Evolutionary conservation across 2,113 vertebrate species (phyloP), one percentile per base, ranked within the genome.

Genomic region (Ptilonorhynchus violaceus): DNA sequence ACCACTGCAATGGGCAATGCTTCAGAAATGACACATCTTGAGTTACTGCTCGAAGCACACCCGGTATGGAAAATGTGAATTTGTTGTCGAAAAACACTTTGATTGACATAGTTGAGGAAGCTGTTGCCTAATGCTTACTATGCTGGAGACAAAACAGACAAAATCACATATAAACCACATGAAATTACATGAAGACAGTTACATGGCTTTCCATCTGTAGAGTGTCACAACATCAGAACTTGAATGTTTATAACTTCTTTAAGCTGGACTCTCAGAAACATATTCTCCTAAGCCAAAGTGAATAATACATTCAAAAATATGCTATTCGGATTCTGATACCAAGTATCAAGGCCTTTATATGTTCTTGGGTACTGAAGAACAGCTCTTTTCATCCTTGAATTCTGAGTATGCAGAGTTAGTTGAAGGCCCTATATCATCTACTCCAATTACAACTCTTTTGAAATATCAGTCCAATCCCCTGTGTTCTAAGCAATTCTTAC

Each of bases 191-290:
- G 7, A 35, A 60, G 33, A 70, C 62, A 9, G 11, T 66, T 23
- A 13, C 7, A 35, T 1, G 9, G 10, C 18, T 41, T 78, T 63
- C 75, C 47, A 92, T 96, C 73, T 88, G 33, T 79, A 89, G 55
- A 33, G 52, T 52, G 68, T 50, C 70, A 76, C 11, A 23, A 85
- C 50, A 92, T 84, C 41, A 92, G 69, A 94, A 90, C 77, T 90
- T 93, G 85, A 97, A 87, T 62, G 37, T 72, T 95, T 97, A 77
- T 83, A 59, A 91, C 75, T 91, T 96, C 47, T 97, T 95, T 3
- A 3, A 72, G 73, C 11, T 52, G 60, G 27, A 37, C 22, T 62
- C 18, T 30, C 39, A 86, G 67, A 73, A 83, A 22, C 7, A 15
- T 28, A 30, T 46, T 62, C 11, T 74, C 63, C 46, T 83, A 83